Evolutionary conservation across 2,113 vertebrate species (phyloP).

Genomic region (Leptocoma aspasia): DNA sequence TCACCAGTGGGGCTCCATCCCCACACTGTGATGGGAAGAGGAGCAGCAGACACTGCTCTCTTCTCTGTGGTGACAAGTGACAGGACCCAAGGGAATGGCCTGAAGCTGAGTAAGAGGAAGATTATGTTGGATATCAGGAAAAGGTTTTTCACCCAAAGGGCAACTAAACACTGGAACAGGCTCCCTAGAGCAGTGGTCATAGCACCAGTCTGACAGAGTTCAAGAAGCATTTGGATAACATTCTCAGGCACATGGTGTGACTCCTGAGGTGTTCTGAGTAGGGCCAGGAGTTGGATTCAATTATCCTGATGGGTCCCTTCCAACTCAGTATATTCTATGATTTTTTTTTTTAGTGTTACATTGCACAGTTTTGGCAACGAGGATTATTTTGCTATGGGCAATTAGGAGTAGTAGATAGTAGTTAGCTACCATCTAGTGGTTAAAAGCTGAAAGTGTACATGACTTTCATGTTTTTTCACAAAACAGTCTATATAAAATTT

Average conservation of each 20-base stretch:
- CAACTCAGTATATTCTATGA: not conserved
- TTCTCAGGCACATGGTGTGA: not conserved
- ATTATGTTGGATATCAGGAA: not conserved
- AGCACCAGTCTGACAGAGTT: not conserved
- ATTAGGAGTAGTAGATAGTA: not conserved
- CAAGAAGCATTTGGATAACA: fast-evolving
- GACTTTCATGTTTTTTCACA: not conserved
- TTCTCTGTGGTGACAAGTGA: too few species aligned
- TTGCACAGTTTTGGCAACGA: fast-evolving
- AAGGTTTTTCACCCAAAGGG: not conserved
- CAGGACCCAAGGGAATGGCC: not conserved
- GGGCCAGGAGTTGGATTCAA: fast-evolving
- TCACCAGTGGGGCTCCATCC: not conserved
- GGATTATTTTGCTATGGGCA: not conserved
- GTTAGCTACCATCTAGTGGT: constrained; percentile 67
- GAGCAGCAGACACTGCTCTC: not conserved
- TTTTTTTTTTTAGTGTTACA: not conserved
- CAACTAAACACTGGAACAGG: not conserved
- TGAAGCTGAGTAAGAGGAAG: not conserved
- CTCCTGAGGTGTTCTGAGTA: too few species aligned
- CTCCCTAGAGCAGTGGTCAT: not conserved
- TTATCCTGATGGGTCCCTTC: not conserved
- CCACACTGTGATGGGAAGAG: fast-evolving
- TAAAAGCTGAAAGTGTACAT: not conserved
- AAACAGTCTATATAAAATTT: not conserved